Evolutionary conservation across 1,140 invertebrate genomes (phyloP).

Genomic region (Pissodes strobi): DNA sequence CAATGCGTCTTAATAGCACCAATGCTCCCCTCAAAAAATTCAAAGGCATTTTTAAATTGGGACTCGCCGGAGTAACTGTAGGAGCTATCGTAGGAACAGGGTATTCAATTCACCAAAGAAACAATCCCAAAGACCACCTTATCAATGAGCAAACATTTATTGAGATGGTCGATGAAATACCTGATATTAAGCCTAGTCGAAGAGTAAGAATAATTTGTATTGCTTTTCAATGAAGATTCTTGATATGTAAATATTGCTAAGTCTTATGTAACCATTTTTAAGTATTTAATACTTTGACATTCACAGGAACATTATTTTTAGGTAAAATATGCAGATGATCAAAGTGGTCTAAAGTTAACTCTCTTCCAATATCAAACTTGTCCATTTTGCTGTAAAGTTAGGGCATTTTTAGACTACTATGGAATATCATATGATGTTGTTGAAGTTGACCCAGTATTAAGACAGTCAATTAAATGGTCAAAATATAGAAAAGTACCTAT

Average conservation of each 20-base stretch:
- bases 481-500: constrained; percentile 96
- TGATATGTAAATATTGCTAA: constrained; percentile 1
- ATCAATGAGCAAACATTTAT: constrained; percentile 57
- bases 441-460: constrained; percentile 93
- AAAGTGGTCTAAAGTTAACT: constrained; percentile 78
- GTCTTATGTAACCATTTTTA: too few species aligned
- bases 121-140: constrained; percentile 55
- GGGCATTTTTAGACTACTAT: constrained; percentile 91
- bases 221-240: too few species aligned
- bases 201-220: constrained; percentile 35
- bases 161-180: constrained; percentile 60
- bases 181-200: constrained; percentile 54
- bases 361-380: constrained; percentile 97
- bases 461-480: constrained; percentile 92
- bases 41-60: constrained; percentile 55
- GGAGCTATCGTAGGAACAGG: constrained; percentile 59
- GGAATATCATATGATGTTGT: constrained; percentile 95
- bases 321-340: constrained; percentile 69
- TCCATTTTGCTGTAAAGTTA: constrained; percentile 98
- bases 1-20: constrained; percentile 4
- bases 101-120: constrained; percentile 58
- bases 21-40: constrained; percentile 9
- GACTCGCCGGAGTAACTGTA: constrained; percentile 59
- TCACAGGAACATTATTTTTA: constrained; percentile 50
- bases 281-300: too few species aligned